Percentiles rank a stretch among this genome's conserved stretches.
Evolutionary conservation across 2,113 vertebrate genomes (phyloP).

Genomic region (Pelobates fuscus): DNA sequence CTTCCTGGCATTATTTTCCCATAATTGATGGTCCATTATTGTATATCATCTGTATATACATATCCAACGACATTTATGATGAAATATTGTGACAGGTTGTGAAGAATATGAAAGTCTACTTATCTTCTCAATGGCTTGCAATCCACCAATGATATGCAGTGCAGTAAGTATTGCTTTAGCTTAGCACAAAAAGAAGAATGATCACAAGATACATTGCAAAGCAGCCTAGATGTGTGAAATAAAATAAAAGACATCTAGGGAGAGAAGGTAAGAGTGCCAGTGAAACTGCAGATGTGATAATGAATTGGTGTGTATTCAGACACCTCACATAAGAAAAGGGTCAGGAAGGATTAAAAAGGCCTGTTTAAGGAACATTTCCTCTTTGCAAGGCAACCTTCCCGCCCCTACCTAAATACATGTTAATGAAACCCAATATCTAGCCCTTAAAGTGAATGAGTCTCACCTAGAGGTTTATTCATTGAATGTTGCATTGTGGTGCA

Average conservation of each 20-base stretch:
- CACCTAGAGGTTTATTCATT: neutral
- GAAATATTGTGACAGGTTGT: too few relatives aligned
- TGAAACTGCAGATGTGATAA: slow-evolving; percentile 48
- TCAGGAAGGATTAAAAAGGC: slow-evolving; percentile 38
- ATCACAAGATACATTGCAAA: too few relatives aligned
- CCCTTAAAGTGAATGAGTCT: slow-evolving; percentile 22
- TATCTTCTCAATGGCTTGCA: too few relatives aligned
- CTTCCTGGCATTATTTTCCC: too few relatives aligned
- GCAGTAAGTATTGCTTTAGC: too few relatives aligned
- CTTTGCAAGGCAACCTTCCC: slow-evolving; percentile 25
- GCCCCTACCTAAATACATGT: slow-evolving; percentile 32
- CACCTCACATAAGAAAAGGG: slow-evolving; percentile 33
- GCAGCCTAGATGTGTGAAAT: neutral
- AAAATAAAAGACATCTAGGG: slow-evolving; percentile 20
- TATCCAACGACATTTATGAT: too few relatives aligned
- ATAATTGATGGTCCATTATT: too few relatives aligned
- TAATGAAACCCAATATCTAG: slow-evolving; percentile 43
- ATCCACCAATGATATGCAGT: too few relatives aligned
- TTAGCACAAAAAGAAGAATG: too few relatives aligned
- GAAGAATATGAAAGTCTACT: too few relatives aligned
- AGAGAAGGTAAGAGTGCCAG: slow-evolving; percentile 16
- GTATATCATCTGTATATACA: too few relatives aligned
- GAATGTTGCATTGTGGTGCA: too few relatives aligned
- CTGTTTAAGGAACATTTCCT: slow-evolving; percentile 47
- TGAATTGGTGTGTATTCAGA: slow-evolving; percentile 48